phyloP scores from a whole-genome alignment of 2,888 invertebrate genomes.

The Brenthis daphne region DNA sequence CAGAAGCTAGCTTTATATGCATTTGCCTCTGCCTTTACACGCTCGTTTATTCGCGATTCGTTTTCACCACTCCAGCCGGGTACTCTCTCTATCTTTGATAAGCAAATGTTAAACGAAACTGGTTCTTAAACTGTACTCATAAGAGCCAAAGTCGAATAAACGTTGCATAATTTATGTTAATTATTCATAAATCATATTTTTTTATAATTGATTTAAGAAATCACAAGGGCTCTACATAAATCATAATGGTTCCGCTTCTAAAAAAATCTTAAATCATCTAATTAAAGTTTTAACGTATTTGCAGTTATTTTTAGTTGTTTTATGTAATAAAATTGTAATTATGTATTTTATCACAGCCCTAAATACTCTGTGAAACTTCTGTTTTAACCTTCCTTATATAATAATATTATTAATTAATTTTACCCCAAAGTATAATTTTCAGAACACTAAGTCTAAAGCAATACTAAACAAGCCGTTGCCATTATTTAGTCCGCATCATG shows the following conservation, averaged over 20 bases:
- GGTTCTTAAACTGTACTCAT: neutral
- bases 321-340: neutral
- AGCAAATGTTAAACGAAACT: constrained; percentile 1
- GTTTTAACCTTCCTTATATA: neutral
- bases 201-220: too few species aligned
- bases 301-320: neutral
- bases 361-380: neutral
- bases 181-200: too few species aligned
- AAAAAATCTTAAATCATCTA: neutral
- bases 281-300: neutral
- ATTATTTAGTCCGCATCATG: constrained; percentile 5
- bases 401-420: neutral
- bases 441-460: neutral
- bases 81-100: constrained; percentile 15
- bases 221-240: too few species aligned
- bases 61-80: constrained; percentile 20
- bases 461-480: neutral
- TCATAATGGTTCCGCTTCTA: too few species aligned
- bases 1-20: constrained; percentile 1
- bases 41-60: constrained; percentile 16
- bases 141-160: neutral
- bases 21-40: constrained; percentile 1
- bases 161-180: too few species aligned
- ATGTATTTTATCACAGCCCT: constrained; percentile 3
- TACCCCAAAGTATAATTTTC: neutral